Evolutionary conservation across 2,797 vertebrate genomes (phyloP).

Genomic region (Ambastaia sidthimunki): DNA sequence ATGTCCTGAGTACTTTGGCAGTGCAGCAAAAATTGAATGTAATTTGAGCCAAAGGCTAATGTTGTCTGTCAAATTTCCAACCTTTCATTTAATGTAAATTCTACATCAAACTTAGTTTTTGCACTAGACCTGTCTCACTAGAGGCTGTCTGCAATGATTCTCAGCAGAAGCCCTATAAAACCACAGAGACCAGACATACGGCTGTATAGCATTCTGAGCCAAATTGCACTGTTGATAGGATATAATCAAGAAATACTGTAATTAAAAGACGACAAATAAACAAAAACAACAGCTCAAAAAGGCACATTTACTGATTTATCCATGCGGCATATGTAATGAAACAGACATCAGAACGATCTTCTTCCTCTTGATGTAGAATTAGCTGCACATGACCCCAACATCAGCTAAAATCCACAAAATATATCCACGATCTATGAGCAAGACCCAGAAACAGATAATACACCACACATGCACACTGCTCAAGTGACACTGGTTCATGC

Average conservation of each 20-base stretch:
- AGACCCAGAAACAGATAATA: slow-evolving; percentile 55
- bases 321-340: background rate
- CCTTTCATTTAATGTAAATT: background rate
- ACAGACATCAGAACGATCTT: background rate
- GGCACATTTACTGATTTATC: background rate
- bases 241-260: background rate
- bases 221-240: background rate
- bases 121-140: background rate
- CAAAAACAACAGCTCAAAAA: background rate
- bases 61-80: background rate
- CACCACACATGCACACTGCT: slow-evolving; percentile 70
- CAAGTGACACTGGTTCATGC: slow-evolving; percentile 86
- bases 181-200: background rate
- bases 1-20: background rate
- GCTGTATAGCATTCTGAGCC: background rate
- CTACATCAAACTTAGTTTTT: background rate
- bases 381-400: background rate
- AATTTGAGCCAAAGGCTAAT: background rate
- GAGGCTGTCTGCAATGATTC: background rate
- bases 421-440: background rate
- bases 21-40: background rate
- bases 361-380: background rate
- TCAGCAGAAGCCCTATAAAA: background rate
- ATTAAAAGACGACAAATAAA: background rate
- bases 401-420: background rate